phyloP scores from a whole-genome alignment of 2,797 vertebrate species.

The Carcharodon carcharias region DNA sequence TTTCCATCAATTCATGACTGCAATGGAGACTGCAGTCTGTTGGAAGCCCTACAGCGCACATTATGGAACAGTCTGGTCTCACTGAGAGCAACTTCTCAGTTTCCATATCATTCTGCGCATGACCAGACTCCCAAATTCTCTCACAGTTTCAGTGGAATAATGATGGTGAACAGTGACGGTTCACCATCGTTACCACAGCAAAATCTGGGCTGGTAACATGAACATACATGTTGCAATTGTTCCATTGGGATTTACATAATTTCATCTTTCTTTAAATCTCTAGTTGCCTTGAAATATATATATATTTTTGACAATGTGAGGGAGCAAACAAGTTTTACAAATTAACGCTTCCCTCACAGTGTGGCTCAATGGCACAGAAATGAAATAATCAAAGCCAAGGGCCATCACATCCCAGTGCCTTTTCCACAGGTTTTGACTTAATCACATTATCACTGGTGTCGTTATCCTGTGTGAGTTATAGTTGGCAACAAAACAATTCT shows the following conservation, averaged over 20 bases:
- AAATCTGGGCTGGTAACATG: not conserved
- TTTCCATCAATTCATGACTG: too few relatives aligned
- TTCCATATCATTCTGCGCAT: too few relatives aligned
- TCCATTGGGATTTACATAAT: not conserved
- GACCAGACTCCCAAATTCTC: too few relatives aligned
- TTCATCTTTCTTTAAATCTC: not conserved
- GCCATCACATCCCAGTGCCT: not conserved
- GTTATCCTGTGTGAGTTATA: not conserved
- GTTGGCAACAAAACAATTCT: not conserved
- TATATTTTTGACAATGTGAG: not conserved
- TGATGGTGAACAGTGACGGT: too few relatives aligned
- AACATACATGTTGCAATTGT: not conserved
- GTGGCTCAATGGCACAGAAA: not conserved
- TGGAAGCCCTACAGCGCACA: too few relatives aligned
- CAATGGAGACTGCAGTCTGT: too few relatives aligned
- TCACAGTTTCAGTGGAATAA: too few relatives aligned
- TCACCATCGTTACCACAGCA: too few relatives aligned
- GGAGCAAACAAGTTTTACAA: not conserved
- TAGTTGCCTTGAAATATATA: not conserved
- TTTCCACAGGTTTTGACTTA: not conserved
- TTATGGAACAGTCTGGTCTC: too few relatives aligned
- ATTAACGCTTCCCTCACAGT: not conserved
- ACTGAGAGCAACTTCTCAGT: too few relatives aligned
- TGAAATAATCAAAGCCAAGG: not conserved
- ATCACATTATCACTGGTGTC: not conserved